These are phyloP conservation scores for Tetropium fuscum DNA, from an alignment of 2,888 invertebrate species.

Conservation along the genomic window DNA sequence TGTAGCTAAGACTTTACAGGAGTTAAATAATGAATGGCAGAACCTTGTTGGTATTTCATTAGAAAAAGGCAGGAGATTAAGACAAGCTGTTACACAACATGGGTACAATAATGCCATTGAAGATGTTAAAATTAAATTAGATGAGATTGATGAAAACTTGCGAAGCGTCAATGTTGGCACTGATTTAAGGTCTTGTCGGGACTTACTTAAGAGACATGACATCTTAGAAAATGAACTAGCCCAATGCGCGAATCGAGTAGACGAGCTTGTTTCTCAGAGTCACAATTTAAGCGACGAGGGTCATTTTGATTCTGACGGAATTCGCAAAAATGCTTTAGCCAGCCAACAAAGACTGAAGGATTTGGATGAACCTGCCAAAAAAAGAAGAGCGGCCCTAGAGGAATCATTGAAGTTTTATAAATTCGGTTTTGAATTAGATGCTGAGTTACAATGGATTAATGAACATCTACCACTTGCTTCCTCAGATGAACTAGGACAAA, in stretches of 20 bases:
- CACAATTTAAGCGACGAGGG: conserved; percentile 93
- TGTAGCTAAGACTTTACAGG: conserved; percentile 75
- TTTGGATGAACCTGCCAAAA: conserved; percentile 78
- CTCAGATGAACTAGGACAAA: conserved; percentile 82
- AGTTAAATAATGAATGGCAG: conserved; percentile 84
- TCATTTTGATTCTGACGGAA: conserved; percentile 93
- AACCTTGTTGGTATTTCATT: conserved; percentile 76
- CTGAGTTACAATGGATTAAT: conserved; percentile 95
- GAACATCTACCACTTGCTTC: conserved; percentile 88
- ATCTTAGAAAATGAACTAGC: conserved; percentile 87
- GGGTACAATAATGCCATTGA: conserved; percentile 84
- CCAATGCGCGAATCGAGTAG: conserved; percentile 85
- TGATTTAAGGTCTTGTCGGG: conserved; percentile 90
- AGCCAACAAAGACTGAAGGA: conserved; percentile 78
- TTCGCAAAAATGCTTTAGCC: conserved; percentile 81
- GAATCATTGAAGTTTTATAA: conserved; percentile 90
- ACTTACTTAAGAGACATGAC: conserved; percentile 91
- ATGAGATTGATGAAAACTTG: conserved; percentile 85
- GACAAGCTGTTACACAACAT: conserved; percentile 91
- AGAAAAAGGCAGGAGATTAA: conserved; percentile 78
- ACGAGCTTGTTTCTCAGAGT: conserved; percentile 82
- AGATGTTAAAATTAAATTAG: conserved; percentile 88
- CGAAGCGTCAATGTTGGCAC: conserved; percentile 86
- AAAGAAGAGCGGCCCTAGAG: conserved; percentile 82
- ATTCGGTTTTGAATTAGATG: conserved; percentile 92